These are phyloP conservation scores for Pangasius sanitwongsei DNA, from an alignment of 2,797 vertebrate genomes.

Conservation along the genomic window DNA sequence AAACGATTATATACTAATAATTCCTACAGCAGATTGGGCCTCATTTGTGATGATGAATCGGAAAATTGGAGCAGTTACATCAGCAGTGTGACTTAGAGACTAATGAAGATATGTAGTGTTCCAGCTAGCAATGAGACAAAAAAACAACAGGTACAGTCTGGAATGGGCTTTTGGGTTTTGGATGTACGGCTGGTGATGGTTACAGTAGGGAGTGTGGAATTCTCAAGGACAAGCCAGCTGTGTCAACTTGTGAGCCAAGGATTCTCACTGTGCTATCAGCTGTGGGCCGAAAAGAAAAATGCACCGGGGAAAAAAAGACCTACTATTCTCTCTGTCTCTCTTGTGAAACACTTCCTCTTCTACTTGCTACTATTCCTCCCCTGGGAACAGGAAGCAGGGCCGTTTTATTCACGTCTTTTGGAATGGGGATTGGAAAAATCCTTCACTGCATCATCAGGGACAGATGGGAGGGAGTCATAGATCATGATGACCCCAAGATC, in stretches of 20 bases:
- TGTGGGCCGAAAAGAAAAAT: conserved; percentile 53
- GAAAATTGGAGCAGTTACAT: conserved; percentile 62
- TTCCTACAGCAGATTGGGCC: conserved; percentile 59
- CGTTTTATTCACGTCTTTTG: conserved; percentile 62
- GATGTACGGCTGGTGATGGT: conserved; percentile 22
- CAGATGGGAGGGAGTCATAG: conserved; percentile 54
- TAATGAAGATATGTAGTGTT: conserved; percentile 43
- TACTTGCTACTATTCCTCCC: conserved; percentile 59
- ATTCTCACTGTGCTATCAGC: conserved; percentile 62
- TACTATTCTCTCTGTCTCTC: conserved; percentile 50
- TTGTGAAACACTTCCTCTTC: conserved; percentile 45
- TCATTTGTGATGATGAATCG: conserved; percentile 54
- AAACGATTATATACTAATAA: conserved; percentile 63
- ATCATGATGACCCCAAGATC: conserved; percentile 66
- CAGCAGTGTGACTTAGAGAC: conserved; percentile 39
- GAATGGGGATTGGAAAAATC: conserved; percentile 64
- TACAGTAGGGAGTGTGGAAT: conserved; percentile 47
- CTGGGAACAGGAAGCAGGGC: conserved; percentile 56
- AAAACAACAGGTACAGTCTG: conserved; percentile 57
- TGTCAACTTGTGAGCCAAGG: conserved; percentile 58
- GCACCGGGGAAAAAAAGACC: conserved; percentile 35
- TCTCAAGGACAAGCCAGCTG: conserved; percentile 59
- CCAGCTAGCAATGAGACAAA: conserved; percentile 30
- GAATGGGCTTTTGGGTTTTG: conserved; percentile 47
- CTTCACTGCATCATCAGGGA: conserved; percentile 59